Evolutionary conservation across 2,113 vertebrate species (phyloP).

Genomic region (Mesocricetus auratus): DNA sequence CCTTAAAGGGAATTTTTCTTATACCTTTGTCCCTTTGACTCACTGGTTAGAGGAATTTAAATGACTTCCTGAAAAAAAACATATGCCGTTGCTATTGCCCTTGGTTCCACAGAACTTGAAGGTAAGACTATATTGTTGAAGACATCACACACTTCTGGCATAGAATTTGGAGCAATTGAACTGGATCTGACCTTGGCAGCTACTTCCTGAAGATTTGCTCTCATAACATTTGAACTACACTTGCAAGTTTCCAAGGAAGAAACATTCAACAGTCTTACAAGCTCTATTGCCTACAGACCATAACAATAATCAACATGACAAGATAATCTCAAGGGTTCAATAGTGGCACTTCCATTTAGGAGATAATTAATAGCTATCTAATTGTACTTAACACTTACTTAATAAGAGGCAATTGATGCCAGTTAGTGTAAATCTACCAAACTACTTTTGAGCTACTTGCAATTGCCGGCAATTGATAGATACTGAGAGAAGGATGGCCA

Average conservation of each 20-base stretch:
- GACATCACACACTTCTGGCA: neutral
- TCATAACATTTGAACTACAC: no score
- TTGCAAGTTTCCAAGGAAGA: neutral
- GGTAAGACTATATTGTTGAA: neutral
- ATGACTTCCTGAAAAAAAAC: neutral
- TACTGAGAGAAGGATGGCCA: neutral
- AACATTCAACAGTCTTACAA: neutral
- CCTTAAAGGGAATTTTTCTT: neutral
- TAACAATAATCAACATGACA: neutral
- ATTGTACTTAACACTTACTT: neutral
- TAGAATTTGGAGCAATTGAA: neutral
- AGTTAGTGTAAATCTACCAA: neutral
- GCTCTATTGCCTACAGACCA: neutral
- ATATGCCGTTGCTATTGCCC: neutral
- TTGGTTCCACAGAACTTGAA: neutral
- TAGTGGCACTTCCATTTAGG: neutral
- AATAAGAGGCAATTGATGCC: neutral
- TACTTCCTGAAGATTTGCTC: neutral
- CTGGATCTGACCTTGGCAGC: neutral
- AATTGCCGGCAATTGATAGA: neutral
- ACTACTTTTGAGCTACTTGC: neutral
- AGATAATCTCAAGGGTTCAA: neutral
- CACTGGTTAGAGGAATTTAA: neutral
- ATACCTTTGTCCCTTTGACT: neutral
- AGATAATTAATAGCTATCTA: neutral